These are phyloP conservation scores for Liparis tanakae DNA, from an alignment of 2,797 vertebrate species.

Conservation along the genomic window DNA sequence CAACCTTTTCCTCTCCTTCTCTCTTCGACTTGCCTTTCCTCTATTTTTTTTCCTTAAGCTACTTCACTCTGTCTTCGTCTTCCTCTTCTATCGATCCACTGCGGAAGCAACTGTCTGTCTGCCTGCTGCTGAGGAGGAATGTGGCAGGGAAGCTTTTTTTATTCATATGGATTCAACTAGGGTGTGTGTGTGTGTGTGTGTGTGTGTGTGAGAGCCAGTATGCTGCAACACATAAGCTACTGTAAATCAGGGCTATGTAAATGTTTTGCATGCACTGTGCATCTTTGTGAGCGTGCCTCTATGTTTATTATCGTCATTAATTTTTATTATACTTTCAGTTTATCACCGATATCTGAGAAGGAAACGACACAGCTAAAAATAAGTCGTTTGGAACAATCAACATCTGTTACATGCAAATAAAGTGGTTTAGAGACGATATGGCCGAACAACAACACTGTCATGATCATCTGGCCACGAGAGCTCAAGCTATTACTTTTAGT, in stretches of 20 bases:
- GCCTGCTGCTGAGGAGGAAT: constrained; percentile 45
- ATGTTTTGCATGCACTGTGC: constrained; percentile 9
- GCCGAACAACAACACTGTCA: not conserved
- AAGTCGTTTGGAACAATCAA: not conserved
- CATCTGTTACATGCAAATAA: not conserved
- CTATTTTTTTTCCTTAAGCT: constrained; percentile 1
- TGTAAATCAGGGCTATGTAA: constrained; percentile 23
- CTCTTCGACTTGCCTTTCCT: constrained; percentile 33
- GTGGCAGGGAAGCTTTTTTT: constrained; percentile 31
- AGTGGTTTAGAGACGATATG: not conserved
- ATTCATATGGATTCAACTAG: constrained; percentile 49
- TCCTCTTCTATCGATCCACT: constrained; percentile 53
- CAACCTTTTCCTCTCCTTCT: constrained; percentile 1
- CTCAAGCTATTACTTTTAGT: not conserved
- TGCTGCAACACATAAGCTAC: constrained; percentile 15
- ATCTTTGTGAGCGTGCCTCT: not conserved
- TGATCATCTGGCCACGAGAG: not conserved
- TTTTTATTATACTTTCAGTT: not conserved
- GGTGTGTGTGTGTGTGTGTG: constrained; percentile 37
- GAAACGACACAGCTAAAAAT: not conserved
- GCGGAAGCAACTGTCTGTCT: constrained; percentile 53
- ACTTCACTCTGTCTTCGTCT: constrained; percentile 40
- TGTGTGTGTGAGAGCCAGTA: constrained; percentile 24
- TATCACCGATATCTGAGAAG: not conserved
- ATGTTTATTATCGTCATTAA: not conserved